Conservation (phyloP, 2,113 vertebrate species). For the Heterotilapia buettikoferi region DNA sequence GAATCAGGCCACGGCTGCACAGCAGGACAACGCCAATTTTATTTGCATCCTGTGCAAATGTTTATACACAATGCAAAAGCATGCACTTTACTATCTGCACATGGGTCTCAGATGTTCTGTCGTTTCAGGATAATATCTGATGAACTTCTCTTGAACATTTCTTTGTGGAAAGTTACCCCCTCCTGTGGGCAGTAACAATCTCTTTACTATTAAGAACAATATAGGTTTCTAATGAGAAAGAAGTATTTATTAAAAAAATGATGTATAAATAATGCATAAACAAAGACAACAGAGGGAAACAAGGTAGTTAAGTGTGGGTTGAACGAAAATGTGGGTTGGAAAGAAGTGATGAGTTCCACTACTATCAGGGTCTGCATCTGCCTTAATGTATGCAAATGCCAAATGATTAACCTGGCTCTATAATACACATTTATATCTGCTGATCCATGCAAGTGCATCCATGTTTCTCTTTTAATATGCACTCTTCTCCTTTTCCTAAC, state of each 20-base stretch:
- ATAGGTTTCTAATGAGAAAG: not conserved
- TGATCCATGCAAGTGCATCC: not conserved
- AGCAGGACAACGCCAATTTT: slow-evolving; percentile 53
- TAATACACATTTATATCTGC: slow-evolving; percentile 14
- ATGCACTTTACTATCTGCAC: not conserved
- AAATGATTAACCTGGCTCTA: not conserved
- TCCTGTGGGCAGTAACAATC: not conserved
- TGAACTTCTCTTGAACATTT: not conserved
- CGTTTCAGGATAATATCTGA: not conserved
- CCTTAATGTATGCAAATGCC: not conserved
- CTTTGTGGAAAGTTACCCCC: not conserved
- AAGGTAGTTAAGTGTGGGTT: not conserved
- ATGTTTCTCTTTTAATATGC: not conserved
- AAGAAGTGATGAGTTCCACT: not conserved
- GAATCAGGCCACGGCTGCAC: slow-evolving; percentile 62
- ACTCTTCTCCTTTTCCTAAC: slow-evolving; percentile 20
- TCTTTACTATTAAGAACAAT: not conserved
- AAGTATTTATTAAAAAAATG: not conserved
- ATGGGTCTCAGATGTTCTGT: not conserved
- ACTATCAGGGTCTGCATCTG: not conserved
- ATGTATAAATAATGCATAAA: not conserved
- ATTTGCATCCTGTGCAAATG: slow-evolving; percentile 4
- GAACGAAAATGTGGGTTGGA: not conserved
- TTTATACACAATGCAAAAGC: not conserved
- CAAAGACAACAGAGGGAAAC: not conserved